Base-by-base conservation (phyloP, 2,888 invertebrate genomes). In the Aphodius granarius region DNA sequence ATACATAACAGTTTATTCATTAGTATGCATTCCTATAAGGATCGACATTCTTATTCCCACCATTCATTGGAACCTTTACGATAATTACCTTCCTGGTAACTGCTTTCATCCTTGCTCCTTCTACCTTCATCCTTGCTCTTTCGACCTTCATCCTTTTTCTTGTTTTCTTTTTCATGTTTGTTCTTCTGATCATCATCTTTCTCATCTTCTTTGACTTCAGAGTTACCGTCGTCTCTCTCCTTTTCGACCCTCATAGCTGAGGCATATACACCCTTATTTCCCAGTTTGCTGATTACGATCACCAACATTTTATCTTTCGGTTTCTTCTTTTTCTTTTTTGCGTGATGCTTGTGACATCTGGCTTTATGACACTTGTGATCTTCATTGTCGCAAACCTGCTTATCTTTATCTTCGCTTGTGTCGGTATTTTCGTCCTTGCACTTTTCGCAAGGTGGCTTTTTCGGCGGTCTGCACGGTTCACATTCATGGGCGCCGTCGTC, bases 241-340 rank as follows among this genome's bases (percentile, higher is more conserved):
- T 86, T 97, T 97, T 66, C 66, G 15, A 68, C n/a, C 20, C 22
- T 68, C 22, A 68, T 21, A 13, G 68, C 68, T 21, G 68, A 68
- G n/a, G 21, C 20, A n/a, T 21, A 21, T n/a, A 68, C 19, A 20
- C 68, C 68, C 13, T 21, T 68, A 13, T 21, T 68, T n/a, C 68
- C 68, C 15, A 68, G 16, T 68, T 68, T 68, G 13, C 21, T 68
- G n/a, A 68, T 68, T 2, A 68, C 21, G 13, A 68, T 19, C 20
- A 68, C 68, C 19, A 68, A 9, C 20, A 21, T 68, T 20, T 68
- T 68, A 20, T 68, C 43, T 43, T 43, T 43, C n/a, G n/a, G n/a
- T 43, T 3, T 3, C 43, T 43, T 43, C 2, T 43, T 1, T 43
- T 43, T 43, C 43, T 43, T 13, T 43, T 43, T 43, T 13, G 3